Base-by-base conservation (phyloP, 1,140 invertebrate genomes). In the Mizuhopecten yessoensis region DNA sequence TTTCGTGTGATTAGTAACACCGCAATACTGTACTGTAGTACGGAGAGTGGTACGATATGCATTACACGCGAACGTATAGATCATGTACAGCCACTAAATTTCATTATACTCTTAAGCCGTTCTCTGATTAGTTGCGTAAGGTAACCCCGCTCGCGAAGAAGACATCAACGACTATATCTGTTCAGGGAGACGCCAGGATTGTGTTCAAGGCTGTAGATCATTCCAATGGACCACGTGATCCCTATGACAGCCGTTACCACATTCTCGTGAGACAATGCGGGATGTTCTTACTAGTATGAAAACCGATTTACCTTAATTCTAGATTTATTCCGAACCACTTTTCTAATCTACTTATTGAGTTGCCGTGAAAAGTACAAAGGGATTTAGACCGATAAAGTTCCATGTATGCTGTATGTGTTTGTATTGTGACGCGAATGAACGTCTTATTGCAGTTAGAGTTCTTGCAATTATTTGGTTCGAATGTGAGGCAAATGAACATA, bases 1-100 rank as follows among this genome's bases (percentile, higher is more conserved):
- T 75, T 75, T 75, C n/a, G 57, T 75, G 57, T 75, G 57, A 75
- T 75, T 75, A 75, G 57, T 75, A 75, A 75, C 57, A 75, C 5
- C 11, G 57, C 11, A 75, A 75, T 9, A 75, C 29, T 5, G 57
- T 75, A 75, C 57, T n/a, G n/a, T 75, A 29, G n/a, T 75, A 29
- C 57, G 11, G 0, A 29, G 9, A 49, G 23, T 75, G 11, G 57
- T 75, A 29, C 57, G 57, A 29, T 29, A 9, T 75, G n/a, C 23
- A 75, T 75, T 75, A 75, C 29, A 29, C 3, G n/a, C 57, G 36
- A 7, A 29, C 57, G n/a, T n/a, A n/a, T n/a, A n/a, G n/a, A 75
- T 75, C n/a, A 75, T n/a, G 57, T 29, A 9, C 57, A 2, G 17
- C n/a, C 57, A n/a, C 57, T 75, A 29, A 29, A 75, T 29, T 29